phyloP scores from a whole-genome alignment of 2,113 vertebrate genomes.

The Ranitomeya variabilis region DNA sequence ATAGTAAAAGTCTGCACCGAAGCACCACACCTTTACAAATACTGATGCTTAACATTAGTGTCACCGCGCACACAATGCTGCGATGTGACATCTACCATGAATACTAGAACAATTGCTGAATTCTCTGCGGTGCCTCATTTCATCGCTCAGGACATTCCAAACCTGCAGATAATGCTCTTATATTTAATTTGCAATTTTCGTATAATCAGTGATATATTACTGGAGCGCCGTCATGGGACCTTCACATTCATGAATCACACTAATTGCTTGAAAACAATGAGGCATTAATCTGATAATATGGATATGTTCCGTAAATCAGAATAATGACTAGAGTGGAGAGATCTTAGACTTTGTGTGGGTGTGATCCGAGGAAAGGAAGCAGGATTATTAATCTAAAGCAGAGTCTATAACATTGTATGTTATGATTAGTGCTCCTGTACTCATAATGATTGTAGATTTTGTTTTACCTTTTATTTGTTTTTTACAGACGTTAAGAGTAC shows the following conservation, averaged over 20 bases:
- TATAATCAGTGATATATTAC: not conserved
- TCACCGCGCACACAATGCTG: not conserved
- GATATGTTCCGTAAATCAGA: not conserved
- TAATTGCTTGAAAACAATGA: conserved; percentile 4
- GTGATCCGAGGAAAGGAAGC: not conserved
- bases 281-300: conserved; percentile 5
- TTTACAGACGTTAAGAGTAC: too few relatives aligned
- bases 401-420: not conserved
- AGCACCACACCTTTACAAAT: not conserved
- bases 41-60: not conserved
- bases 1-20: not conserved
- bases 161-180: not conserved
- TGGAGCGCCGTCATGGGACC: not conserved
- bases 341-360: not conserved
- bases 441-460: too few relatives aligned
- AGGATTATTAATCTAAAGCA: not conserved
- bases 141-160: not conserved
- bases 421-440: not conserved
- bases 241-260: not conserved
- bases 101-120: not conserved
- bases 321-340: not conserved
- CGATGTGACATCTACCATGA: not conserved
- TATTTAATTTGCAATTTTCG: not conserved
- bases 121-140: not conserved
- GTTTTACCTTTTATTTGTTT: not conserved